A percentile compares a stretch with the other conserved stretches of the same genome.
Conservation (phyloP, 1,140 invertebrate species). For the Notospermus geniculatus region DNA sequence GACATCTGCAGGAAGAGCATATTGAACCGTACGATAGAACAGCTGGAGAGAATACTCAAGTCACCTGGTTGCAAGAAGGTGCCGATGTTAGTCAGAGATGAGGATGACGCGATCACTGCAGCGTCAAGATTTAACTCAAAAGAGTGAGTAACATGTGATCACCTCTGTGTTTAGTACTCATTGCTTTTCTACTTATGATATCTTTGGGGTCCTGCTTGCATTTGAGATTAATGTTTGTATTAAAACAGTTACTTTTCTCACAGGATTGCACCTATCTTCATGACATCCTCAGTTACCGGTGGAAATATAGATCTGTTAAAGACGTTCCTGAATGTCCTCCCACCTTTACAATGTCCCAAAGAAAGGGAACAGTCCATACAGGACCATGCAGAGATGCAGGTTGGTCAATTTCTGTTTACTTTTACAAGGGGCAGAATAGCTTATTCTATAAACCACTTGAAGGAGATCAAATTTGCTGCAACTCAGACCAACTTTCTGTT, state of each 20-base stretch:
- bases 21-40: constrained; percentile 88
- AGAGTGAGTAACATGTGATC: constrained; percentile 62
- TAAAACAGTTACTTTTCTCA: constrained; percentile 23
- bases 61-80: constrained; percentile 98
- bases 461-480: no score
- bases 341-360: constrained; percentile 67
- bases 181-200: background rate
- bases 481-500: no score
- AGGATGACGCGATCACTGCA: constrained; percentile 92
- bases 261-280: constrained; percentile 75
- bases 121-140: constrained; percentile 99
- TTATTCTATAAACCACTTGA: no score
- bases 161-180: background rate
- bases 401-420: constrained; percentile 20
- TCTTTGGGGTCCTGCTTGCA: background rate
- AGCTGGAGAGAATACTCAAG: constrained; percentile 91
- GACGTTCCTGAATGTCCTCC: constrained; percentile 94
- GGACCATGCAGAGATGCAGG: constrained; percentile 56
- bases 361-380: constrained; percentile 73
- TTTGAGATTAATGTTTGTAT: background rate
- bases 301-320: constrained; percentile 75
- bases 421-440: no score
- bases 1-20: constrained; percentile 98
- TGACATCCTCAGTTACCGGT: constrained; percentile 92
- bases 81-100: constrained; percentile 87